phyloP scores from a whole-genome alignment of 2,888 invertebrate species.

The Rotaria socialis region DNA sequence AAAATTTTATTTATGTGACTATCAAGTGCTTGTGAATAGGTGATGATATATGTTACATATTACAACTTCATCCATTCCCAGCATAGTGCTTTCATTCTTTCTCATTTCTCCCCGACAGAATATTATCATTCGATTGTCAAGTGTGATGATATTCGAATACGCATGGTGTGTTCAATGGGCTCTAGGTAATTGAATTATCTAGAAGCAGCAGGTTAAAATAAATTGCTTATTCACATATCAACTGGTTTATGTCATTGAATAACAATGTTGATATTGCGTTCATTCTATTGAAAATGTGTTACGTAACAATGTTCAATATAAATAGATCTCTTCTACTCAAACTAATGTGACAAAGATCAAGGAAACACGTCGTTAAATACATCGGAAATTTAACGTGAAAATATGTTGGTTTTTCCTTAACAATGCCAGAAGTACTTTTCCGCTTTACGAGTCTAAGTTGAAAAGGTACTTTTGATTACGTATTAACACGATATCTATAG shows the following conservation, averaged over 20 bases:
- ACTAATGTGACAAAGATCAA: not conserved
- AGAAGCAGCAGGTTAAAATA: not conserved
- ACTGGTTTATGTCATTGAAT: slow-evolving; percentile 1
- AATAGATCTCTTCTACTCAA: not conserved
- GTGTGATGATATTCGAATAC: not conserved
- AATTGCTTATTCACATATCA: not conserved
- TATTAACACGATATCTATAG: too few relatives aligned
- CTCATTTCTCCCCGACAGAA: not conserved
- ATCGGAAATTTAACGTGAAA: too few relatives aligned
- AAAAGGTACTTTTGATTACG: too few relatives aligned
- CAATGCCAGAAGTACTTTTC: too few relatives aligned
- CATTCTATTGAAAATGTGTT: not conserved
- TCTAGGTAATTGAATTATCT: not conserved
- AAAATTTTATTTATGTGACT: not conserved
- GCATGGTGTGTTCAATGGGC: not conserved
- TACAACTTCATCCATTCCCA: not conserved
- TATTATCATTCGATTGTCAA: slow-evolving; percentile 4
- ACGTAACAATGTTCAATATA: not conserved
- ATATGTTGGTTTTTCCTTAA: too few relatives aligned
- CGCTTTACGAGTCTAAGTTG: too few relatives aligned
- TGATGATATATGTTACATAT: not conserved
- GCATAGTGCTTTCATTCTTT: not conserved
- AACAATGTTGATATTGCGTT: not conserved
- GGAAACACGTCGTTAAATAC: too few relatives aligned
- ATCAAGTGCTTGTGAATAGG: not conserved